phyloP scores from a whole-genome alignment of 2,888 invertebrate species.

The Dryococelus australis region DNA sequence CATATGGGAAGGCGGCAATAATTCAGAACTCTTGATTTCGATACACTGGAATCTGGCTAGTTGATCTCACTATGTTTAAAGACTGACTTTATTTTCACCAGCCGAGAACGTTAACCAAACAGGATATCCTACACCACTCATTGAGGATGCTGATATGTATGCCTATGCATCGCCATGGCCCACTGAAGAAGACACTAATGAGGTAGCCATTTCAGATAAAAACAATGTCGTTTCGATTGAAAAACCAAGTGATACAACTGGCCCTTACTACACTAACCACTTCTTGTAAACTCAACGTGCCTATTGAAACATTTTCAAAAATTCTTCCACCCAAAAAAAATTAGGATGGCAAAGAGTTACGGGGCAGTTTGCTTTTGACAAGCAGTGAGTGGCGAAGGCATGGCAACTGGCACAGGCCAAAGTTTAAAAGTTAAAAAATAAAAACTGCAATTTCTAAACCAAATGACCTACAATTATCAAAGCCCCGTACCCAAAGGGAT shows the following conservation, averaged over 20 bases:
- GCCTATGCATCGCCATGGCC: background rate
- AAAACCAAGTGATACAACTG: background rate
- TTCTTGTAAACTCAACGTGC: background rate
- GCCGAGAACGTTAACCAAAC: background rate
- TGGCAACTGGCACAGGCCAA: conserved; percentile 12
- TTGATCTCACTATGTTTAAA: background rate
- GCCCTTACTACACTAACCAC: background rate
- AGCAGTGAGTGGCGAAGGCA: background rate
- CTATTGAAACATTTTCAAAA: background rate
- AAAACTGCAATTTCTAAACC: background rate
- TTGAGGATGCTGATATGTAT: background rate
- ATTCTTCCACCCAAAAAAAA: background rate
- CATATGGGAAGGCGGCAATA: background rate
- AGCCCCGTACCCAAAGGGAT: background rate
- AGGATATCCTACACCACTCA: background rate
- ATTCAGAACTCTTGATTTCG: background rate
- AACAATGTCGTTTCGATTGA: background rate
- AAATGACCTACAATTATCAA: background rate
- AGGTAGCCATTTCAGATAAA: no score
- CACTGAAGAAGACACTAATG: background rate
- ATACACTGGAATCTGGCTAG: background rate
- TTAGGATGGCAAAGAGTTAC: background rate
- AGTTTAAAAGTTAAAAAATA: conserved; percentile 13
- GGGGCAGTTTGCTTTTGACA: background rate
- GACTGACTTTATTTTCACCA: background rate